A percentile compares a stretch with the other conserved stretches of the same genome.
These are phyloP conservation scores for Dasypogon diadema DNA, from an alignment of 2,888 invertebrate species.

Conservation along the genomic window DNA sequence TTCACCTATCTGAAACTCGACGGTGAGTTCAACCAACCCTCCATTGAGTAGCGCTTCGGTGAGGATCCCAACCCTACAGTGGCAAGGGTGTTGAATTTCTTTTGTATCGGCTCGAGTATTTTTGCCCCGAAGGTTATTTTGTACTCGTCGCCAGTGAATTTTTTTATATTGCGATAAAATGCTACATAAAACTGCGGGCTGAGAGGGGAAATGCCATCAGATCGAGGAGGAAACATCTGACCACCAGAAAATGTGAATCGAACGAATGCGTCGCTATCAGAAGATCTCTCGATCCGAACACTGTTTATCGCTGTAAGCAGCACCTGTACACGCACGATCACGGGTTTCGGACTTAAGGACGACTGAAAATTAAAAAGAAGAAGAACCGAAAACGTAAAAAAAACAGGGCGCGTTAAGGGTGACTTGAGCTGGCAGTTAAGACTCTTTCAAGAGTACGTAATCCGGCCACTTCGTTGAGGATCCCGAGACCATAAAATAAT, in stretches of 20 bases:
- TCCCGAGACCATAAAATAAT: constrained; percentile 46
- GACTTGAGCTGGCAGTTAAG: constrained; percentile 25
- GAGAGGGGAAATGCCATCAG: constrained; percentile 30
- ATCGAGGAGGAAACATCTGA: constrained; percentile 52
- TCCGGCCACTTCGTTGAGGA: constrained; percentile 32
- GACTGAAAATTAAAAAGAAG: constrained; percentile 8
- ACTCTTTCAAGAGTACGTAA: not conserved
- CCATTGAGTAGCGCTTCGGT: constrained; percentile 25
- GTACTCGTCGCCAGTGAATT: not conserved
- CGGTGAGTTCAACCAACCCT: constrained; percentile 53
- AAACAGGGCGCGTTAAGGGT: constrained; percentile 38
- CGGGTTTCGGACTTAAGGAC: not conserved
- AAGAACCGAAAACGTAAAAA: not conserved
- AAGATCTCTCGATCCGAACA: constrained; percentile 51
- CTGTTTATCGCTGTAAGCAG: constrained; percentile 53
- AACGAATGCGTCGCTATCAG: constrained; percentile 49
- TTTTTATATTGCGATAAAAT: constrained; percentile 26
- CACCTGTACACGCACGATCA: constrained; percentile 56
- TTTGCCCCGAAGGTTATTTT: constrained; percentile 6
- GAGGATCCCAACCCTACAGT: constrained; percentile 30
- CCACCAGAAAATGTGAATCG: constrained; percentile 54
- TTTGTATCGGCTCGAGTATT: constrained; percentile 8
- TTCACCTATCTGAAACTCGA: constrained; percentile 47
- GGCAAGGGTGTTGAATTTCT: constrained; percentile 43
- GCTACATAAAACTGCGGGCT: constrained; percentile 33